Evolutionary conservation across 2,888 invertebrate genomes (phyloP).

Genomic region (Nomada goodeniana): DNA sequence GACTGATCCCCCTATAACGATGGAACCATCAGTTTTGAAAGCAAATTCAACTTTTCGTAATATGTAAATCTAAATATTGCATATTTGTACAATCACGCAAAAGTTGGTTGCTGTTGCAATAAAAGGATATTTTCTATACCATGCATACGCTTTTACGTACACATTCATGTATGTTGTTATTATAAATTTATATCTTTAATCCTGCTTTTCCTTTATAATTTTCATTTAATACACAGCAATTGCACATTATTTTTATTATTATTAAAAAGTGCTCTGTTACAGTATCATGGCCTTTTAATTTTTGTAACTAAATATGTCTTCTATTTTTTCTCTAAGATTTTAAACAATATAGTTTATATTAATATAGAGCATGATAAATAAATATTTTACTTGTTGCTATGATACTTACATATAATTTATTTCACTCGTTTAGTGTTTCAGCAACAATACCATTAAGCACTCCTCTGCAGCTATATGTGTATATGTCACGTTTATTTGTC

Average conservation of each 20-base stretch:
- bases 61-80: constrained; percentile 21
- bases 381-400: constrained; percentile 58
- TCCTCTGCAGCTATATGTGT: constrained; percentile 61
- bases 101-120: constrained; percentile 30
- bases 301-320: constrained; percentile 55
- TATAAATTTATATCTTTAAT: constrained; percentile 55
- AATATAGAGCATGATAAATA: constrained; percentile 61
- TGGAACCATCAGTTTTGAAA: neutral
- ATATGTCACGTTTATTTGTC: constrained; percentile 70
- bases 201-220: constrained; percentile 30
- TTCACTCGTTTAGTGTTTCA: constrained; percentile 39
- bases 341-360: constrained; percentile 50
- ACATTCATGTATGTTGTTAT: constrained; percentile 35
- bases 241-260: constrained; percentile 58
- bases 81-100: constrained; percentile 28
- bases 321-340: constrained; percentile 47
- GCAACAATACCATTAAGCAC: constrained; percentile 62
- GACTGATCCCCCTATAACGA: neutral
- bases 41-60: constrained; percentile 16
- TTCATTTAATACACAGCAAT: constrained; percentile 53
- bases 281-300: constrained; percentile 57
- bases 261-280: constrained; percentile 56
- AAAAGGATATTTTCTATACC: constrained; percentile 25
- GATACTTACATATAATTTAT: constrained; percentile 38
- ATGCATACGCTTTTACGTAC: neutral